Evolutionary conservation across 2,797 vertebrate species (phyloP), one percentile per base, ranked within the genome.

Genomic region (Rhincodon typus): DNA sequence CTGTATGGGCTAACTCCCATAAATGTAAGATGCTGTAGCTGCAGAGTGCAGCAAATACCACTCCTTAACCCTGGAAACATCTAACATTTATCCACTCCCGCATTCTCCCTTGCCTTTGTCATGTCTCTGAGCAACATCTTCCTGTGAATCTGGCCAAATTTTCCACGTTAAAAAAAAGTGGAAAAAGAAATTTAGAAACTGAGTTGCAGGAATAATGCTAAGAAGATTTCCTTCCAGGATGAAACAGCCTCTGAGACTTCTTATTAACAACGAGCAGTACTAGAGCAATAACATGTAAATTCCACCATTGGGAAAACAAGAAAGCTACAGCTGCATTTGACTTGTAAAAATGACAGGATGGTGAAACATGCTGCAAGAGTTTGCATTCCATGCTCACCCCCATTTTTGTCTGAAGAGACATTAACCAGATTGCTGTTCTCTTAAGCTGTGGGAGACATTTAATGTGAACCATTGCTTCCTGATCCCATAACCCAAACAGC

Each of bases 381-480:
- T 42, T 93, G 21, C 90, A 93, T 93, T 93, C 66, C 90, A 69
- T 34, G 38, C 90, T 93, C 90, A 42, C 21, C 21, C 82, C 7
- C 19, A 93, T 93, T 93, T 69, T 69, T 69, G 19, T 67, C n/a
- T 62, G 2, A 23, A 93, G 66, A 38, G 21, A 93, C 90, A 38
- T 69, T 38, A 93, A 93, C 90, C 66, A 93, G 90, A 93, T 13
- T n/a, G 30, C 62, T 15, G 19, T 93, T 93, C 38, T 25, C 38
- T 93, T 69, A 25, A 93, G 21, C 90, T 62, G 38, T 25, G 2
- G 38, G 90, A 93, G 90, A 23, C 90, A 42, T 67, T 38, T 69
- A 93, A 93, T n/a, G 42, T n/a, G 38, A 42, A 69, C 38, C 90
- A 93, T 42, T 66, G 10, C 90, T 93, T 93, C 62, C 90, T 93